Evolutionary conservation across 2,888 invertebrate species (phyloP), one percentile per base, ranked within the genome.

Genomic region (Torymus texanus): DNA sequence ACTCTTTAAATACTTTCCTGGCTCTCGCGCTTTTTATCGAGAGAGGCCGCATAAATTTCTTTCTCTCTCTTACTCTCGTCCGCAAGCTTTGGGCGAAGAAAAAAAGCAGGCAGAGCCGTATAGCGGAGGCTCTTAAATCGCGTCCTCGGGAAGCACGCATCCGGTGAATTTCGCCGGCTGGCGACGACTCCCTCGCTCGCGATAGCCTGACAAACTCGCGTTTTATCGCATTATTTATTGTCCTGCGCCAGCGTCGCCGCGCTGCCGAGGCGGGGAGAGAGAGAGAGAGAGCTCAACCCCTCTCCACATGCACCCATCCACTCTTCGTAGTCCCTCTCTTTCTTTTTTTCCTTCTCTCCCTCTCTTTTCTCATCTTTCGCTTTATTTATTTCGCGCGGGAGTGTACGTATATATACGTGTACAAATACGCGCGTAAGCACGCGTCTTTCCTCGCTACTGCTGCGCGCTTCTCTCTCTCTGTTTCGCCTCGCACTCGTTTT

Each of bases 151-250:
- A 80, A 82, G 79, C 77, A 75, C 78, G 68, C 79, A 79, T 81
- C 73, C 81, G 82, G 78, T 61, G 75, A 82, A 82, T 81, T 79
- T 80, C 73, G 76, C 59, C 51, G 59, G 29, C 53, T 18, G 29
- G 29, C 16, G 16, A 18, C 61, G 2, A 11, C 24, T 21, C 53
- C 62, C 68, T 59, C 50, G 2, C 62, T 41, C 86, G 85, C 86
- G 88, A 88, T 88, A 85, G 87, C 86, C 87, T 85, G 88, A 87
- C 88, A 88, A 88, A 89, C 88, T 89, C 89, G 88, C 89, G 90
- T 90, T 90, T 90, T 90, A 90, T 90, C 90, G 89, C 86, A 90
- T 89, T 90, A 90, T 90, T 90, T 90, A 90, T 90, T 88, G 88
- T 88, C 80, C 73, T 29, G 65, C 29, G 29, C 29, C 4, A 29